Evolutionary conservation across 2,797 vertebrate genomes (phyloP), one percentile per base, ranked within the genome.

Genomic region (Acanthornis magna): DNA sequence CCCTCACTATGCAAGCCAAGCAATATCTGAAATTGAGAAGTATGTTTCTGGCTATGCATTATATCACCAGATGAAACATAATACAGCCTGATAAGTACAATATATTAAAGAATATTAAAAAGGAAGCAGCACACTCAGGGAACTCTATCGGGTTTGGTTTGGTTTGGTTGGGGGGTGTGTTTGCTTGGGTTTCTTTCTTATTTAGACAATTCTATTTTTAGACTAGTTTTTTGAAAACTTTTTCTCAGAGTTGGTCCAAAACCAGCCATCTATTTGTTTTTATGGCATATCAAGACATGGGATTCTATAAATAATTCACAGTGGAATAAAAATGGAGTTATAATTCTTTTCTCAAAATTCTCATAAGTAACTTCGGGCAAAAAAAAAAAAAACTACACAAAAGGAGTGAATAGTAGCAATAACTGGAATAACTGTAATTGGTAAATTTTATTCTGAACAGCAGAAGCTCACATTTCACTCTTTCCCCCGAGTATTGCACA

Each of bases 91-190:
- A 12, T 15, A 60, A 74, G 13, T 10, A 34, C 10, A 20, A n/a
- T 9, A 3, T n/a, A 54, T 15, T 66, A 43, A 43, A 54, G 13
- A 7, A 23, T 19, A 38, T 3, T 54, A 13, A 38, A 57, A 68
- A 73, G 58, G 7, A 4, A 55, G 16, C 3, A 50, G 3, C 4
- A 34, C 10, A 9, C 77, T 77, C 23, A 67, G 10, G 20, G 55
- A 85, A 42, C 0, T 11, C 18, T 25, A 53, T 15, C 36, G 20
- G 4, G 20, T 51, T 54, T 42, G 9, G 1, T 51, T 54, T 42
- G 9, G 1, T 48, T 54, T 8, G 9, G 7, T 58, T 3, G 4
- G 11, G 4, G 8, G 3, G 4, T 11, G 34, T 40, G 15, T 30
- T 79, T 53, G 10, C 4, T n/a, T n/a, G 12, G 4, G 2, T 13